Percentiles rank a stretch among this genome's conserved stretches.
Evolutionary conservation across 92 coral and sea anemone genomes (phyloP).

Genomic region (Hydrozoanthus gracilis): DNA sequence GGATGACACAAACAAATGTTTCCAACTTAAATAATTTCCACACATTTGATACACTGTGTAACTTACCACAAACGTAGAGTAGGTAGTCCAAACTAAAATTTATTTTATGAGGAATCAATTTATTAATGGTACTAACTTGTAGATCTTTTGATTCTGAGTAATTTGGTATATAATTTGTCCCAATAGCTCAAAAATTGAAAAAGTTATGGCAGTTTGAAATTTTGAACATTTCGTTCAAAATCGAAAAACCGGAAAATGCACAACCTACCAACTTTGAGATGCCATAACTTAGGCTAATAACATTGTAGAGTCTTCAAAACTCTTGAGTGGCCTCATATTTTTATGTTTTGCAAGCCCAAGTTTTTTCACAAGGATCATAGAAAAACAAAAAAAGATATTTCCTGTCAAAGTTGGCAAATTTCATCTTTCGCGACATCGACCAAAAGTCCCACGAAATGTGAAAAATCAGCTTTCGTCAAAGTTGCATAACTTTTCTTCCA

Average conservation of each 20-base stretch:
- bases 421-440: background rate
- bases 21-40: no score
- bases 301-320: background rate
- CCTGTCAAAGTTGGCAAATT: background rate
- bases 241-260: constrained; percentile 1
- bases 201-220: constrained; percentile 12
- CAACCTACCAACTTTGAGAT: background rate
- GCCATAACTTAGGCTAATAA: background rate
- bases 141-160: constrained; percentile 12
- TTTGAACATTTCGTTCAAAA: constrained; percentile 7
- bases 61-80: no score
- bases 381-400: background rate
- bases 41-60: no score
- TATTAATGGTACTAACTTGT: constrained; percentile 2
- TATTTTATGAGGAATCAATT: constrained; percentile 2
- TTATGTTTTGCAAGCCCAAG: background rate
- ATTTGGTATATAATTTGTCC: constrained; percentile 7
- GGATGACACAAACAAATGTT: no score
- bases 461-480: background rate
- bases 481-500: background rate
- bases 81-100: constrained; percentile 14
- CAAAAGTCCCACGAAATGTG: background rate
- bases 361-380: background rate
- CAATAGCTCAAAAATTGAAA: constrained; percentile 4
- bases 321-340: background rate